Conservation (phyloP, 1,140 invertebrate species). For the Heliconius congener region DNA sequence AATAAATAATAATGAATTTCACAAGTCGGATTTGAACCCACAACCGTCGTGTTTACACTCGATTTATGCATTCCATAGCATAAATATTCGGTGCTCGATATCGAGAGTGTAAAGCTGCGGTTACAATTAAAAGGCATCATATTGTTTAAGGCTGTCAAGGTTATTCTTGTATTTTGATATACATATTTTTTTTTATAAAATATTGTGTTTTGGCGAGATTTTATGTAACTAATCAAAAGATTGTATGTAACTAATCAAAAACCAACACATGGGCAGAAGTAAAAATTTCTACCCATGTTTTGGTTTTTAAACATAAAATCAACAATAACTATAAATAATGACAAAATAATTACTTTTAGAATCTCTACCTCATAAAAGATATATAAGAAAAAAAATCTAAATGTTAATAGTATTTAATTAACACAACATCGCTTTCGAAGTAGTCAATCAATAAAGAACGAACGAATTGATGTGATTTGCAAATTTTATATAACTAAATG, state of each 20-base stretch:
- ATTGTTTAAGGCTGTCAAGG: too few species aligned
- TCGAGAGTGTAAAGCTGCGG: too few species aligned
- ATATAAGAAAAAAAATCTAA: not conserved
- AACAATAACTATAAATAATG: not conserved
- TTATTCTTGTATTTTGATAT: not conserved
- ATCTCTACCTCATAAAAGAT: not conserved
- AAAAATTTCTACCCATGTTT: not conserved
- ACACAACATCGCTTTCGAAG: not conserved
- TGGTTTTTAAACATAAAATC: not conserved
- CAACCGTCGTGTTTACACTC: too few species aligned
- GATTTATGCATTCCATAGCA: too few species aligned
- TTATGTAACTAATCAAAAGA: not conserved
- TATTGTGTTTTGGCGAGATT: not conserved
- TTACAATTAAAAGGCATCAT: not conserved
- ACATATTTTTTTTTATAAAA: not conserved
- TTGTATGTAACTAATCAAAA: not conserved
- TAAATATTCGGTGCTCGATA: not conserved
- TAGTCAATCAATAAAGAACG: not conserved
- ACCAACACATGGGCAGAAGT: too few species aligned
- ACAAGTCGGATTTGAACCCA: too few species aligned
- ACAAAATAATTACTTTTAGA: not conserved
- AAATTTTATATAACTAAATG: not conserved
- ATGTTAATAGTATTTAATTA: conserved; percentile 1
- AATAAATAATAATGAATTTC: too few species aligned
- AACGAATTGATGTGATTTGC: not conserved